Base-by-base conservation (phyloP, 2,797 vertebrate species). In the Poeciliopsis presidionis region DNA sequence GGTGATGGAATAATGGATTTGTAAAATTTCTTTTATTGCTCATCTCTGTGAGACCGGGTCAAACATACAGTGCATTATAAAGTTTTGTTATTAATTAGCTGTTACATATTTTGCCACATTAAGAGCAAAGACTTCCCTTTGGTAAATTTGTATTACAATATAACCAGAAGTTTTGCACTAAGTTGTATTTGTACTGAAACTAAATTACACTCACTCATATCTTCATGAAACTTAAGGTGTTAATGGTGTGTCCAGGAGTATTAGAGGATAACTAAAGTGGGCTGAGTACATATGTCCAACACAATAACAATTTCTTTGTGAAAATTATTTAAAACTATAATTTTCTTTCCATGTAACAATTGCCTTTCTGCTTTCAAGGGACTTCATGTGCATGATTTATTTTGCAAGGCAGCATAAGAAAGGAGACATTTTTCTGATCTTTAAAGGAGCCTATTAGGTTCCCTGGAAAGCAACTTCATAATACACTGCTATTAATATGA, bases 401-500 rank as follows among this genome's bases (percentile, higher is more conserved):
- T 65, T 39, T 36, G 18, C 61, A 65, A 65, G 18, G 7, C 61
- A 22, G 16, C 18, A 0, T 43, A 69, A 41, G 22, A 43, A 9
- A 25, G 9, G 9, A 43, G 33, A 25, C 20, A 67, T 67, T 41
- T 41, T 43, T 43, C 63, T 43, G 9, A 43, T 69, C 63, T 43
- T 69, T 43, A 41, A n/a, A 41, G 22, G 4, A 69, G 59, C 30
- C 33, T 63, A 63, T 63, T 63, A 63, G 39, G 22, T 69, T 69
- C 39, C 22, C 65, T 69, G 5, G 39, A 69, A 63, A 63, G 41
- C 13, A 45, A 45, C 67, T 41, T 69, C 41, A 43, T 22, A 43
- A 43, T 12, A 43, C 25, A 25, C 2, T 69, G 41, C 39, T 45
- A 81, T 79, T 73, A 81, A 30, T 80, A 78, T 85, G 77, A 80